A percentile compares a stretch with the other conserved stretches of the same genome.
Evolutionary conservation across 2,797 vertebrate species (phyloP).

Genomic region (Apogon talboti): DNA sequence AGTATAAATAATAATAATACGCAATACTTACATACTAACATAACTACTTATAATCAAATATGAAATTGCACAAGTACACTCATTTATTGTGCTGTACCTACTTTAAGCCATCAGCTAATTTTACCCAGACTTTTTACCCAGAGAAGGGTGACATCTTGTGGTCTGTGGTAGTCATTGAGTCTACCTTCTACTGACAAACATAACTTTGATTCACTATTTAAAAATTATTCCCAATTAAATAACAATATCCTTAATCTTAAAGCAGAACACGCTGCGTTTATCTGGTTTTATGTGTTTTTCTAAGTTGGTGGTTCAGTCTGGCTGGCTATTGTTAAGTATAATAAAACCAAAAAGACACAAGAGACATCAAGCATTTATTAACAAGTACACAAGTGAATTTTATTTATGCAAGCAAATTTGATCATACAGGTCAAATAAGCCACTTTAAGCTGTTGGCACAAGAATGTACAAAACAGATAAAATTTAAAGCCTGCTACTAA

Average conservation of each 20-base stretch:
- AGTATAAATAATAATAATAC: too few species aligned
- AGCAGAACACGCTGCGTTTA: background rate
- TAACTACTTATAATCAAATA: too few species aligned
- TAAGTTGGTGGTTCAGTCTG: too few species aligned
- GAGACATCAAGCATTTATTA: conserved; percentile 73
- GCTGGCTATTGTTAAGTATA: too few species aligned
- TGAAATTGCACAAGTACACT: too few species aligned
- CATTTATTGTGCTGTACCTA: too few species aligned
- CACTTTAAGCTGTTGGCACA: conserved; percentile 99
- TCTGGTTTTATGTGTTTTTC: background rate
- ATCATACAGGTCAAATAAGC: conserved; percentile 98
- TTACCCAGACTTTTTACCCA: background rate
- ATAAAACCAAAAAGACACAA: conserved; percentile 39
- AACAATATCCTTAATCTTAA: too few species aligned
- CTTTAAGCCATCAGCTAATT: too few species aligned
- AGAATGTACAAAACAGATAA: conserved; percentile 99
- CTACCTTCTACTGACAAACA: background rate
- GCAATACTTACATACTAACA: too few species aligned
- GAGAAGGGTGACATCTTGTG: conserved; percentile 57
- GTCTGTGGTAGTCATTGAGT: background rate
- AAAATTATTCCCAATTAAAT: background rate
- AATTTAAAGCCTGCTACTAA: conserved; percentile 96
- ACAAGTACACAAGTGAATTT: conserved; percentile 98
- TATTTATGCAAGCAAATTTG: conserved; percentile 99
- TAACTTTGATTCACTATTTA: background rate